Percentiles rank a stretch among this genome's conserved stretches.
Evolutionary conservation across 2,113 vertebrate genomes (phyloP).

Genomic region (Hyaena hyaena): DNA sequence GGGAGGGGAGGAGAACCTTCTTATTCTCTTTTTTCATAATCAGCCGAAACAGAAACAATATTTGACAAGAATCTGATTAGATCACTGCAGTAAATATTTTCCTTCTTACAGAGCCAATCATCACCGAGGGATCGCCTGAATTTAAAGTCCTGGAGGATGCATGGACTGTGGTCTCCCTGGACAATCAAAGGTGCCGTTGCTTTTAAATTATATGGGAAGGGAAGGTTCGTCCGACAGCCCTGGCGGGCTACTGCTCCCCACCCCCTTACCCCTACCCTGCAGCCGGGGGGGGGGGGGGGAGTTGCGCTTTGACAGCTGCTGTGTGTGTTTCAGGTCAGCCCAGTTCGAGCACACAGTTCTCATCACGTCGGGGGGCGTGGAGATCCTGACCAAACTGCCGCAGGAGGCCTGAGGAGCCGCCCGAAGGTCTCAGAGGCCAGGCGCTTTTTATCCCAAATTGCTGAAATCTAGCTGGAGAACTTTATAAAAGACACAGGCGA

Average conservation of each 20-base stretch:
- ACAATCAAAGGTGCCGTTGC: slow-evolving; percentile 91
- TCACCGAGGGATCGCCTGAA: slow-evolving; percentile 94
- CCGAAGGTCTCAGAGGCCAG: background rate
- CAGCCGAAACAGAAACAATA: slow-evolving; percentile 66
- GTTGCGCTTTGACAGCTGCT: slow-evolving; percentile 51
- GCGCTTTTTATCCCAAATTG: background rate
- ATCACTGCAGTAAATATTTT: slow-evolving; percentile 73
- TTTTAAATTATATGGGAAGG: background rate
- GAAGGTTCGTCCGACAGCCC: background rate
- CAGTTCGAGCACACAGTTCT: slow-evolving; percentile 96
- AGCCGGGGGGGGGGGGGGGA: background rate
- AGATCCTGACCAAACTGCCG: slow-evolving; percentile 92
- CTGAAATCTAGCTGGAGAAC: slow-evolving; percentile 13
- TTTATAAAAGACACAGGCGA: background rate
- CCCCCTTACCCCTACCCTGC: too few species aligned
- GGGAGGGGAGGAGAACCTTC: background rate
- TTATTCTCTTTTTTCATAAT: slow-evolving; percentile 50
- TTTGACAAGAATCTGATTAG: slow-evolving; percentile 72
- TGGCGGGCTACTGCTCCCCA: accelerated
- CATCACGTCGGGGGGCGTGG: slow-evolving; percentile 91
- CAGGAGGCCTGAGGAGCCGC: slow-evolving; percentile 85
- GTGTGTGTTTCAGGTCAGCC: slow-evolving; percentile 91
- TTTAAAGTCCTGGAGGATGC: slow-evolving; percentile 93
- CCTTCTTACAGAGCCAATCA: slow-evolving; percentile 92
- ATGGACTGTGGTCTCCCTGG: slow-evolving; percentile 94